A percentile compares a stretch with the other conserved stretches of the same genome.
Conservation (phyloP, 2,797 vertebrate species). For the Smutsia gigantea region DNA sequence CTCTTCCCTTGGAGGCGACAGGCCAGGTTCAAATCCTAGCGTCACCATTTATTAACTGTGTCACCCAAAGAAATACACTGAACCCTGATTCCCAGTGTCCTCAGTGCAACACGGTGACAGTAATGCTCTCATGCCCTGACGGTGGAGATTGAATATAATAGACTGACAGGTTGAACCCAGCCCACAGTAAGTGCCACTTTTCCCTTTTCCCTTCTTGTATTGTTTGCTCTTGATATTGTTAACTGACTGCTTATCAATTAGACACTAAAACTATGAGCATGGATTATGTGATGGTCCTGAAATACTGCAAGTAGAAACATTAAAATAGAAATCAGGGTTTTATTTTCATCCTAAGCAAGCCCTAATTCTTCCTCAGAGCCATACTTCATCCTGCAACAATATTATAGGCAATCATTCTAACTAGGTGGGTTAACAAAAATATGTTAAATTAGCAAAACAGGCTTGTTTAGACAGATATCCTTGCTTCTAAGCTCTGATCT, state of each 20-base stretch:
- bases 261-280: not conserved
- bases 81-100: not conserved
- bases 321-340: not conserved
- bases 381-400: not conserved
- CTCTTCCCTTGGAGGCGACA: not conserved
- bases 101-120: not conserved
- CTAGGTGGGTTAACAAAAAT: not conserved
- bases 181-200: not conserved
- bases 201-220: not conserved
- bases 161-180: not conserved
- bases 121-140: not conserved
- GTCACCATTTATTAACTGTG: not conserved
- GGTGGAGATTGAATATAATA: not conserved
- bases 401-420: not conserved
- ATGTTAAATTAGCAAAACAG: not conserved
- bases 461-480: not conserved
- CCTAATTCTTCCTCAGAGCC: not conserved
- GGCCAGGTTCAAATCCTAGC: not conserved
- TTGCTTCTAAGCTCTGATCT: not conserved
- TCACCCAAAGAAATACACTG: not conserved
- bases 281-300: not conserved
- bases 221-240: not conserved
- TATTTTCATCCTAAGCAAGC: not conserved
- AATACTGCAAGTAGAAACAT: not conserved
- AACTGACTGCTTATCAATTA: constrained; percentile 24